These are phyloP conservation scores for Leptinotarsa peninsularis DNA, from an alignment of 2,888 invertebrate species.

Conservation along the genomic window DNA sequence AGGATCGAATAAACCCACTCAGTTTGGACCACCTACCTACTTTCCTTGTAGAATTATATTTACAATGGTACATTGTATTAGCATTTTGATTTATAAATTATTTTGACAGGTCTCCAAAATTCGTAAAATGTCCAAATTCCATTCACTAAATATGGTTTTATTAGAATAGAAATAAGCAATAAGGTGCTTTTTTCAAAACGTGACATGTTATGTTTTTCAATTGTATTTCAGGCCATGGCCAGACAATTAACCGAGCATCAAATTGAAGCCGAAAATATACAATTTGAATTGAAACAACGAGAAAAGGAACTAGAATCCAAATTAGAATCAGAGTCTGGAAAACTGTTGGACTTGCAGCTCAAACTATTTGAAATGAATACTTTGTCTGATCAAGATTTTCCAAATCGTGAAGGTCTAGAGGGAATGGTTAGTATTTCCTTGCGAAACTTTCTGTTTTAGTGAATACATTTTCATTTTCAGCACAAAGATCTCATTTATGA, in stretches of 20 bases:
- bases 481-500: constrained; percentile 45
- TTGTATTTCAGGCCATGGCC: constrained; percentile 64
- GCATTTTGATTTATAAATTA: no score
- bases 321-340: constrained; percentile 49
- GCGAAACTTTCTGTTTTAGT: background rate
- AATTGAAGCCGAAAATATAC: constrained; percentile 66
- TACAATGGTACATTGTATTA: no score
- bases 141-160: no score
- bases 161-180: no score
- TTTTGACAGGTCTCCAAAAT: no score
- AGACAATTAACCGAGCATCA: constrained; percentile 70
- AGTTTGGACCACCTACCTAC: no score
- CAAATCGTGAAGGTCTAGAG: constrained; percentile 31
- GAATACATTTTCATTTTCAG: constrained; percentile 10
- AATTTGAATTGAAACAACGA: constrained; percentile 58
- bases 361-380: constrained; percentile 43
- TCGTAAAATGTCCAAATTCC: no score
- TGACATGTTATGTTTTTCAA: background rate
- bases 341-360: constrained; percentile 48
- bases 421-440: constrained; percentile 8
- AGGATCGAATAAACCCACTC: no score
- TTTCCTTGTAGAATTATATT: no score
- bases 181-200: no score
- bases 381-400: constrained; percentile 35
- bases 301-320: constrained; percentile 50